Conservation (phyloP, 2,113 vertebrate species). For the Ameiurus melas region DNA sequence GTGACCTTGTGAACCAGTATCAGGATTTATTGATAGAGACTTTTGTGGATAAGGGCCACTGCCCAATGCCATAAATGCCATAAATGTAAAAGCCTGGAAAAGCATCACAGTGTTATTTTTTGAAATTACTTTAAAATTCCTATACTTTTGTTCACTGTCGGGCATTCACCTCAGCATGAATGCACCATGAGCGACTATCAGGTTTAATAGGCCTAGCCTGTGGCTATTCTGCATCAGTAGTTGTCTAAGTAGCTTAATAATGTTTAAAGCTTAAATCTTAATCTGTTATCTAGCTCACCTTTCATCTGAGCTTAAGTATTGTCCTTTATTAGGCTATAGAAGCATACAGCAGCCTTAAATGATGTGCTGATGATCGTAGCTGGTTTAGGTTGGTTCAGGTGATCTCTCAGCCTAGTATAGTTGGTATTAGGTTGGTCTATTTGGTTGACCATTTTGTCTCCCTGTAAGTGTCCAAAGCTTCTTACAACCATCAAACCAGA, state of each 20-base stretch:
- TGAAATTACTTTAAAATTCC: no score
- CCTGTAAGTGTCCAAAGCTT: neutral
- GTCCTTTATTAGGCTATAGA: neutral
- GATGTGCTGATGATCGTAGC: neutral
- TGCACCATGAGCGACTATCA: constrained; percentile 5
- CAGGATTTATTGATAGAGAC: no score
- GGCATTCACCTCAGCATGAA: constrained; percentile 97
- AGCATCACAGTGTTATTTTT: no score
- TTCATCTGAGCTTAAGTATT: neutral
- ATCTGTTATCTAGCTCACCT: neutral
- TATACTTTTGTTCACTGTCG: constrained; percentile 71
- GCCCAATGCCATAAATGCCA: no score
- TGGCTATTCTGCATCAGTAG: neutral
- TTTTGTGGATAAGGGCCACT: no score
- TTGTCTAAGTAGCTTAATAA: neutral
- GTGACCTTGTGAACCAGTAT: no score
- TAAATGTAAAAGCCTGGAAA: no score
- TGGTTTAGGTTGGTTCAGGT: neutral
- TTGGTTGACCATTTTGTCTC: neutral
- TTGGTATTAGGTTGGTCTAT: neutral
- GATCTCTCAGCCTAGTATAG: neutral
- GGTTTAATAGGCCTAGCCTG: neutral
- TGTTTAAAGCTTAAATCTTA: neutral
- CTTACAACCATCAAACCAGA: neutral
- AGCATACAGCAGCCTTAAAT: neutral